Evolutionary conservation across 2,888 invertebrate species (phyloP).

Genomic region (Euphydryas editha): DNA sequence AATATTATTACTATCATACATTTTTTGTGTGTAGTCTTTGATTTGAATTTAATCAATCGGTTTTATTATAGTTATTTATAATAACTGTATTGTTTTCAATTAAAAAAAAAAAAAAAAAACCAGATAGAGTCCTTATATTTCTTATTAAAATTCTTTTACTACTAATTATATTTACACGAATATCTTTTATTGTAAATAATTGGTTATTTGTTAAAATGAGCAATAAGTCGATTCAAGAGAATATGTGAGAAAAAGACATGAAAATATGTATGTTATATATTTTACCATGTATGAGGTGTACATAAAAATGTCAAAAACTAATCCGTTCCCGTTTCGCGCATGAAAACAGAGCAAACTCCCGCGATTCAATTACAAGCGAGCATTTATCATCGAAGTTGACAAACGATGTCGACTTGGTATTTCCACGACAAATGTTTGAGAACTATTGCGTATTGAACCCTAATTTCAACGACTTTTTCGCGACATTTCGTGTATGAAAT

Average conservation of each 20-base stretch:
- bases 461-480: slow-evolving; percentile 46
- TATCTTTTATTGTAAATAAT: no score
- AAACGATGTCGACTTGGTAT: slow-evolving; percentile 55
- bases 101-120: no score
- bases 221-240: no score
- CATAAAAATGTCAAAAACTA: slow-evolving; percentile 42
- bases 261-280: background rate
- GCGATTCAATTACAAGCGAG: slow-evolving; percentile 53
- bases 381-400: slow-evolving; percentile 55
- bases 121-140: no score
- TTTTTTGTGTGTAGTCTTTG: no score
- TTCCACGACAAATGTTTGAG: slow-evolving; percentile 54
- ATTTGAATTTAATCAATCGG: no score
- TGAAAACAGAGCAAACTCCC: slow-evolving; percentile 42
- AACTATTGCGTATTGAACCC: slow-evolving; percentile 47
- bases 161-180: background rate
- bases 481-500: slow-evolving; percentile 12
- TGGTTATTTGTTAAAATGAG: no score
- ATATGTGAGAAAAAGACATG: background rate
- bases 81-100: no score
- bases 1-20: no score
- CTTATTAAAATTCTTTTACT: no score
- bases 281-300: slow-evolving; percentile 21
- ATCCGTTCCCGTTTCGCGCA: slow-evolving; percentile 41
- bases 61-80: no score